phyloP scores from a whole-genome alignment of 1,140 invertebrate genomes.

The Zaprionus taronus region DNA sequence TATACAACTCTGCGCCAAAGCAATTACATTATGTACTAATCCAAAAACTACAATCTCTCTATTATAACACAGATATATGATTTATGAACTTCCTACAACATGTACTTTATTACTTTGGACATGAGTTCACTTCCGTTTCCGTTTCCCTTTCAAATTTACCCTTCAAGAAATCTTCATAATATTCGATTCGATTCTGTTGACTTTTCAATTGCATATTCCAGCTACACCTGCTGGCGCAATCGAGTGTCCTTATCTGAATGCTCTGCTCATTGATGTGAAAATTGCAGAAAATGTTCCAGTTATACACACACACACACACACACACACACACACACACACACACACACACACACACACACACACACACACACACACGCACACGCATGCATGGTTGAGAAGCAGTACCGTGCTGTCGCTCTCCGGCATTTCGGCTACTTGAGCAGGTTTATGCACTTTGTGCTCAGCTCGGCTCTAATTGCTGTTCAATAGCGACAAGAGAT shows the following conservation, averaged over 20 bases:
- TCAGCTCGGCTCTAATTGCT: conserved; percentile 68
- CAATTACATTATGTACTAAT: neutral
- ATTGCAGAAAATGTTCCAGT: conserved; percentile 10
- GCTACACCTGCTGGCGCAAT: conserved; percentile 18
- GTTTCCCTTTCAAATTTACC: neutral
- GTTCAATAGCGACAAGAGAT: conserved; percentile 56
- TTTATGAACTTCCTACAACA: neutral
- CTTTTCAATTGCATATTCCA: conserved; percentile 8
- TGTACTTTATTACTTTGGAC: neutral
- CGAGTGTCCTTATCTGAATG: conserved; percentile 19
- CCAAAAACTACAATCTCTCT: neutral
- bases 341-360: neutral
- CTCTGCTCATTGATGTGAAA: conserved; percentile 22
- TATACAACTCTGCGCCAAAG: neutral
- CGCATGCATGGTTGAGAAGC: neutral
- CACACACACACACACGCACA: neutral
- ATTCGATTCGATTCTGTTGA: conserved; percentile 6
- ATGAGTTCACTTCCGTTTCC: neutral
- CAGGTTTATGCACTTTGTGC: conserved; percentile 71
- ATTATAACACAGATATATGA: neutral
- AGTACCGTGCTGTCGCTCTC: neutral
- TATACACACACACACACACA: neutral
- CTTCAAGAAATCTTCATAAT: neutral
- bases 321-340: neutral
- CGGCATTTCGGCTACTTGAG: conserved; percentile 61